These are phyloP conservation scores for Tyrophagus putrescentiae DNA, from an alignment of 1,140 invertebrate genomes.

Conservation along the genomic window DNA sequence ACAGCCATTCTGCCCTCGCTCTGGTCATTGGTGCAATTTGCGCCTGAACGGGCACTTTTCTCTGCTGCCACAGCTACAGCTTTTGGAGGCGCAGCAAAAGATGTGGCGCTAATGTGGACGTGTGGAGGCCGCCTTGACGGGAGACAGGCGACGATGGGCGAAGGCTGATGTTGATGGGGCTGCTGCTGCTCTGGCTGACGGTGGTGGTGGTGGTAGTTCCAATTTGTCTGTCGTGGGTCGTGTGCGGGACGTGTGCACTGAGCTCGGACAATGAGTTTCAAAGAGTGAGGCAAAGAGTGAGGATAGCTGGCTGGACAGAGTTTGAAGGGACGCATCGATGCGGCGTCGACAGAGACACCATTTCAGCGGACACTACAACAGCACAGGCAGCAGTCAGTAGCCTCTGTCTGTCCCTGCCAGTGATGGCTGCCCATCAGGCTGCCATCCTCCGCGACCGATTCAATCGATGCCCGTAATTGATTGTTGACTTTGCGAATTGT, in stretches of 20 bases:
- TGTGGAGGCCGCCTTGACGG: background rate
- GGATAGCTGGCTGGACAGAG: no score
- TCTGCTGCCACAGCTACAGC: no score
- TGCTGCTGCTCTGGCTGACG: background rate
- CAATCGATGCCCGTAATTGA: conserved; percentile 9
- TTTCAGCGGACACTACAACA: no score
- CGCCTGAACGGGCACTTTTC: no score
- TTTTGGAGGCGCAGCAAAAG: no score
- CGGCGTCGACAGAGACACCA: conserved; percentile 2
- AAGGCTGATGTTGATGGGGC: no score
- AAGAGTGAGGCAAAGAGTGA: no score
- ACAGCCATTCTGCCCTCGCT: no score
- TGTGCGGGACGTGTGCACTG: conserved; percentile 5
- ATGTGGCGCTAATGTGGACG: background rate
- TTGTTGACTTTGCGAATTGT: conserved; percentile 10
- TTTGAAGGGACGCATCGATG: conserved; percentile 8
- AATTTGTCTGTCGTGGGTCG: conserved; percentile 5
- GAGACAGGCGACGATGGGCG: background rate
- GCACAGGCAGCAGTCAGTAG: no score
- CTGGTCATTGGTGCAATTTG: no score
- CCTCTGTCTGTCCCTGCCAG: no score
- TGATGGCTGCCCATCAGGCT: conserved; percentile 2
- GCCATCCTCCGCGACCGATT: background rate
- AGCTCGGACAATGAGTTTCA: background rate
- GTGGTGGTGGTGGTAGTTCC: background rate